Evolutionary conservation across 2,797 vertebrate genomes (phyloP).

Genomic region (Varecia variegata): DNA sequence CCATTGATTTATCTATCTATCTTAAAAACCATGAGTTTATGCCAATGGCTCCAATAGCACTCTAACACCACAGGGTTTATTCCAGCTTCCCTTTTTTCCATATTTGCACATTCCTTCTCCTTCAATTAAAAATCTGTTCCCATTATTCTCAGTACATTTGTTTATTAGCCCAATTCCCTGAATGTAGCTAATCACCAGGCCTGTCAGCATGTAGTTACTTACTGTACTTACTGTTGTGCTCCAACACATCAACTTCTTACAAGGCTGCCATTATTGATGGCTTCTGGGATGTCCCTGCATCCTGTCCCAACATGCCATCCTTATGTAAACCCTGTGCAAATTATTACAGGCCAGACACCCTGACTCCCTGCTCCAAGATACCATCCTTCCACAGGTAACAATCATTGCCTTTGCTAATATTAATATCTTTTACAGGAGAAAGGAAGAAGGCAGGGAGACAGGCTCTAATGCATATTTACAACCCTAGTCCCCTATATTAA

Average conservation of each 20-base stretch:
- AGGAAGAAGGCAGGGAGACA: neutral
- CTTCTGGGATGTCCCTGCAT: neutral
- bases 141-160: neutral
- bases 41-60: neutral
- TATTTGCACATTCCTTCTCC: neutral
- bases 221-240: neutral
- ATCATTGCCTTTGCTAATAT: neutral
- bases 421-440: neutral
- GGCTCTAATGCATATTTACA: neutral
- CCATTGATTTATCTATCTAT: neutral
- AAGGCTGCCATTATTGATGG: neutral
- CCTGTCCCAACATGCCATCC: neutral
- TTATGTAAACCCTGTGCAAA: neutral
- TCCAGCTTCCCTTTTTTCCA: neutral
- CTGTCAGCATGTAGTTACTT: neutral
- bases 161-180: neutral
- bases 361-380: neutral
- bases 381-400: neutral
- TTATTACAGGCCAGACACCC: neutral
- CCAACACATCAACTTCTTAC: neutral
- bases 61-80: neutral
- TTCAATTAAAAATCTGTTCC: neutral
- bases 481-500: neutral
- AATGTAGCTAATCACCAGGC: neutral
- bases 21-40: neutral